A percentile compares a stretch with the other conserved stretches of the same genome.
Conservation (phyloP, 2,888 invertebrate genomes). For the Cheilosia variabilis region DNA sequence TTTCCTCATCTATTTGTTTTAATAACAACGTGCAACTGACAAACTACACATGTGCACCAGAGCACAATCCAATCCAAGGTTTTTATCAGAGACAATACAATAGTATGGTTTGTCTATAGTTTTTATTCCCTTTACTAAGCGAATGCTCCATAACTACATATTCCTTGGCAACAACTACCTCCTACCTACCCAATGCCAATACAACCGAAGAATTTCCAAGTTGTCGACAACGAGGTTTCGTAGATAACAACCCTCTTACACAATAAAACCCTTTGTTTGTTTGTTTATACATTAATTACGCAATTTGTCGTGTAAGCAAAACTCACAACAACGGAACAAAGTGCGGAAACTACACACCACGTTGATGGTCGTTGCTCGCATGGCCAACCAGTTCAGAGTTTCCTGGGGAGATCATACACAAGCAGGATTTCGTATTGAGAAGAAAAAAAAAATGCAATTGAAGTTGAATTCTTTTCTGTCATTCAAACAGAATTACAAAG, state of each 20-base stretch:
- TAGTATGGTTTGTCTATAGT: too few relatives aligned
- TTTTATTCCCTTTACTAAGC: not conserved
- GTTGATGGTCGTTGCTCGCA: conserved; percentile 3
- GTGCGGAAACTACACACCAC: not conserved
- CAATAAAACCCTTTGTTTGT: conserved; percentile 31
- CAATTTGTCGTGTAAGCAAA: conserved; percentile 45
- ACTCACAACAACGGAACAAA: conserved; percentile 12
- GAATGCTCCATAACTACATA: not conserved
- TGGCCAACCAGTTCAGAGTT: not conserved
- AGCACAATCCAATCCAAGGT: too few relatives aligned
- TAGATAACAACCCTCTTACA: not conserved
- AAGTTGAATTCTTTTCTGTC: conserved; percentile 9
- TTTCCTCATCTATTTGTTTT: too few relatives aligned
- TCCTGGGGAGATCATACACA: not conserved
- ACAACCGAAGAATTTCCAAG: conserved; percentile 31
- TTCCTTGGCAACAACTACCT: not conserved
- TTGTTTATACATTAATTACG: conserved; percentile 1
- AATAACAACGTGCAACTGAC: too few relatives aligned
- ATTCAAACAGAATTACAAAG: conserved; percentile 4
- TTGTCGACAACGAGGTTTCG: conserved; percentile 12
- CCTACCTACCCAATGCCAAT: not conserved
- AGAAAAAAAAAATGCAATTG: conserved; percentile 10
- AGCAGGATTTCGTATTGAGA: conserved; percentile 5
- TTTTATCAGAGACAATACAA: too few relatives aligned
- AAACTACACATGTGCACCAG: too few relatives aligned